These are phyloP conservation scores for Aporrectodea caliginosa DNA, from an alignment of 1,140 invertebrate species.

Conservation along the genomic window DNA sequence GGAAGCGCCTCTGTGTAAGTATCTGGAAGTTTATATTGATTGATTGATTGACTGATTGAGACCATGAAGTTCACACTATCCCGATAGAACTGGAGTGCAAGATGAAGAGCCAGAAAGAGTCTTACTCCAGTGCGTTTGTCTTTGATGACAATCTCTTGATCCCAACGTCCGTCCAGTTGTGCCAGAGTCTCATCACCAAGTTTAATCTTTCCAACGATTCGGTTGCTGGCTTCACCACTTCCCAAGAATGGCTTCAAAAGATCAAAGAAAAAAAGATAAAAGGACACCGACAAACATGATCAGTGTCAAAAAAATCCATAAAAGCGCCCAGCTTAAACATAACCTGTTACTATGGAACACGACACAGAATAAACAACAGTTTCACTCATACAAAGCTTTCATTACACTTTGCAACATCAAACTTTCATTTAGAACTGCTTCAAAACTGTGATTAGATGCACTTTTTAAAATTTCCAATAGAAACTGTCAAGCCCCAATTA, in stretches of 20 bases:
- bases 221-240: conserved; percentile 73
- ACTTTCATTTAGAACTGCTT: background rate
- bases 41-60: too few relatives aligned
- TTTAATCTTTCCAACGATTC: conserved; percentile 77
- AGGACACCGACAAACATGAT: background rate
- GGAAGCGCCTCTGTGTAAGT: too few relatives aligned
- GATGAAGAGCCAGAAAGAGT: background rate
- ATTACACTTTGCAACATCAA: background rate
- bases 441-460: too few relatives aligned
- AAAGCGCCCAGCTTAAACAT: background rate
- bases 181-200: conserved; percentile 83
- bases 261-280: conserved; percentile 10
- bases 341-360: background rate
- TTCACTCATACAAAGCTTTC: background rate
- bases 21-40: too few relatives aligned
- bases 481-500: too few relatives aligned
- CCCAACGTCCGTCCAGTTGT: conserved; percentile 84
- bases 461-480: too few relatives aligned
- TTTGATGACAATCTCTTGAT: conserved; percentile 75
- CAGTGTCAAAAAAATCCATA: background rate
- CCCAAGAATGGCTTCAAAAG: conserved; percentile 75
- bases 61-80: too few relatives aligned
- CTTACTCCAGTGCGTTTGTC: conserved; percentile 70
- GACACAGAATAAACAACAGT: background rate
- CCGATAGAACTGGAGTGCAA: too few relatives aligned